A percentile compares a stretch with the other conserved stretches of the same genome.
These are phyloP conservation scores for Borostomias antarcticus DNA, from an alignment of 2,797 vertebrate species.

Conservation along the genomic window DNA sequence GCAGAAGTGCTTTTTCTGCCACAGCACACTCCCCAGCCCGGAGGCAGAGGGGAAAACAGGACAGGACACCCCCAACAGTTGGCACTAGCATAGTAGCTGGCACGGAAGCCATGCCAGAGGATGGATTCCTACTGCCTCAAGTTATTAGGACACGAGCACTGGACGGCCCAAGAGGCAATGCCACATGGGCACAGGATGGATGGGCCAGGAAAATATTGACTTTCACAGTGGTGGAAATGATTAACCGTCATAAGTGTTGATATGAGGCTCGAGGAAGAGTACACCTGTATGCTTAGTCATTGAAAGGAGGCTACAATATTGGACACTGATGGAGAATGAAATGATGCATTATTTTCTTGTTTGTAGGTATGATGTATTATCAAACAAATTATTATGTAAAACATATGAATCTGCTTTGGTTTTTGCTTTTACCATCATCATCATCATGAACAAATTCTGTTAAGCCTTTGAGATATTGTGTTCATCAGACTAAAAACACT, in stretches of 20 bases:
- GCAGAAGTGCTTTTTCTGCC: constrained; percentile 25
- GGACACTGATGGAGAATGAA: background rate
- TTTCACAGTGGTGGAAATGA: constrained; percentile 46
- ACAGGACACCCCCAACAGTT: constrained; percentile 39
- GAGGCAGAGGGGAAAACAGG: background rate
- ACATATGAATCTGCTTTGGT: no score
- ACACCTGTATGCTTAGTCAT: background rate
- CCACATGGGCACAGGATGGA: constrained; percentile 16
- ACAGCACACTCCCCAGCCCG: background rate
- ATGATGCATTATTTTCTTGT: background rate
- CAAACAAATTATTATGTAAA: no score
- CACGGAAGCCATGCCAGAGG: constrained; percentile 27
- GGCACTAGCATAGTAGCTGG: constrained; percentile 44
- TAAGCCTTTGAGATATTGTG: no score
- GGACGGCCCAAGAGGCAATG: constrained; percentile 18
- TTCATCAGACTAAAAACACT: no score
- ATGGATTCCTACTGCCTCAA: constrained; percentile 37
- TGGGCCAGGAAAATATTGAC: constrained; percentile 50
- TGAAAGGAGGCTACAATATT: background rate
- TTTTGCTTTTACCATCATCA: no score
- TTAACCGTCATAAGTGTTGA: constrained; percentile 21
- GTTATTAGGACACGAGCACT: constrained; percentile 40
- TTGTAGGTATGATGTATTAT: background rate
- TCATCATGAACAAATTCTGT: no score
- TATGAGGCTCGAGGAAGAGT: constrained; percentile 12